Percentiles rank a stretch among this genome's conserved stretches.
Conservation (phyloP, 35 echinoderm and acorn worm species). For the Chiridota heheva region DNA sequence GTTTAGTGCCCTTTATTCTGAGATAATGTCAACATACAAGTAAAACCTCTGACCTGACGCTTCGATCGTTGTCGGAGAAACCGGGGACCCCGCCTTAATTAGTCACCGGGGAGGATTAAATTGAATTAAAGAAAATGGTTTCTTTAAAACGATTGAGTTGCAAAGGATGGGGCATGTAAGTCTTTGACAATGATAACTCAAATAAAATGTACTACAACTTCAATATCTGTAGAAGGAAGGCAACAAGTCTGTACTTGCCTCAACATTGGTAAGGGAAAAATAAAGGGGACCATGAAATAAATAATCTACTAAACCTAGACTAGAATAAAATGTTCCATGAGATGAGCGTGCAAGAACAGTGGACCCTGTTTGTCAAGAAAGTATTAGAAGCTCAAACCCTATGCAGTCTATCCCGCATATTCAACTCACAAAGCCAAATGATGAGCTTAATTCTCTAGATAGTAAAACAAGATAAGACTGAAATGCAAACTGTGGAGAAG, state of each 20-base stretch:
- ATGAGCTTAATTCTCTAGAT: too few relatives aligned
- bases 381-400: too few relatives aligned
- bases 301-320: too few relatives aligned
- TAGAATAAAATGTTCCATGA: too few relatives aligned
- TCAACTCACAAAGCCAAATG: too few relatives aligned
- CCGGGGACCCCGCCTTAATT: slow-evolving; percentile 17
- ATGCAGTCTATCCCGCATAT: too few relatives aligned
- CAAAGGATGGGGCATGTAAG: not conserved
- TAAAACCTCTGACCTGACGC: slow-evolving; percentile 32
- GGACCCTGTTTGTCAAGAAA: too few relatives aligned
- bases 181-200: not conserved
- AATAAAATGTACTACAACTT: not conserved
- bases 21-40: not conserved
- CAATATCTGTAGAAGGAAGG: not conserved
- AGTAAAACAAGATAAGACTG: too few relatives aligned
- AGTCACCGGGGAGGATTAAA: not conserved
- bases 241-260: not conserved
- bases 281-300: too few relatives aligned
- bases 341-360: too few relatives aligned
- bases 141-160: not conserved
- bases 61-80: slow-evolving; percentile 27
- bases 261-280: too few relatives aligned
- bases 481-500: too few relatives aligned
- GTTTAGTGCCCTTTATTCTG: not conserved
- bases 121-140: slow-evolving; percentile 3